Base-by-base conservation (phyloP, 2,113 vertebrate species). In the Chroicocephalus ridibundus region DNA sequence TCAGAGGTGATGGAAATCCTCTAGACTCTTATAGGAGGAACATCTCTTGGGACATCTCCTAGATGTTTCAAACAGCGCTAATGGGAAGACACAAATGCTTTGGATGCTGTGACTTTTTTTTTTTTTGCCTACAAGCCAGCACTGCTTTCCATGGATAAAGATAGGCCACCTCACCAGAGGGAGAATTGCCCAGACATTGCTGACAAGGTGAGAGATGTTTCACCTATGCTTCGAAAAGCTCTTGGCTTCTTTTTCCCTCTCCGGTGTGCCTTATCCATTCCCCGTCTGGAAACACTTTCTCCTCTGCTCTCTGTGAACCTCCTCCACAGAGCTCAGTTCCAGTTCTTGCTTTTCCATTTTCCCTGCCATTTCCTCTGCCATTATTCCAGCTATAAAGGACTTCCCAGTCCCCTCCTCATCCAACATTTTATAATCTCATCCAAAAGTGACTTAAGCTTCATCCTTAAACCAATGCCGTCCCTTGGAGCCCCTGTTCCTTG, bases 181-280 rank as follows among this genome's bases (percentile, higher is more conserved):
- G 44, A 64, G 40, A 72, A 32, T 74, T 74, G 55, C 22, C n/a
- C 77, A 71, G 80, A 52, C 18, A 20, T 21, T 75, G 57, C 34
- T 95, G 81, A 76, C 82, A 77, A 92, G 61, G 68, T 82, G 64
- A 84, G 65, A 86, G 69, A 60, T 64, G 57, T 86, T 96, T 93
- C 69, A 93, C 15, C 29, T 32, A 20, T 55, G 10, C 34, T 91
- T 93, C 31, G 46, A 91, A 76, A 91, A 76, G 15, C 31, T 87
- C 62, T 82, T 75, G 65, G 25, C 24, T 9, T 49, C 26, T 82
- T 92, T 80, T 81, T 51, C 34, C 26, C 47, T 91, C 57, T 88
- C 68, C 27, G 55, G 7, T n/a, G 32, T 6, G 5, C 10, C 38
- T 93, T 92, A 55, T 60, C 38, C 20, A 14, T 75, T 82, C 18